Conservation (phyloP, 1,140 invertebrate species). For the Ceratina australensis region DNA sequence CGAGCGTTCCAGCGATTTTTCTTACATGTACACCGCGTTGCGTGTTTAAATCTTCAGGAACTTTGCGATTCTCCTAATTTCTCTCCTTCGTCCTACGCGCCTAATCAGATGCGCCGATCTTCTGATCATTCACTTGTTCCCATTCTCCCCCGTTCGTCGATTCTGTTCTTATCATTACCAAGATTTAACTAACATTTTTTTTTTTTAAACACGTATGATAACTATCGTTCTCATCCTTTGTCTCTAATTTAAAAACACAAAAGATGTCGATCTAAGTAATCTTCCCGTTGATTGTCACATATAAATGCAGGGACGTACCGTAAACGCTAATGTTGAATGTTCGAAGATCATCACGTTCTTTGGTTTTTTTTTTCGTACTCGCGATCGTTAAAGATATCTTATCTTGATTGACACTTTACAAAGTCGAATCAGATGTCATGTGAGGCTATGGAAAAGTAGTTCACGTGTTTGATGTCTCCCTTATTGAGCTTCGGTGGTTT, state of each 20-base stretch:
- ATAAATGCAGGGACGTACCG: background rate
- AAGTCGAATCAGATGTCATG: background rate
- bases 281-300: slow-evolving; percentile 38
- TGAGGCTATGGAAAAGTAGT: background rate
- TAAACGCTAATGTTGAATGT: background rate
- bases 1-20: slow-evolving; percentile 25
- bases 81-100: background rate
- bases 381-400: too few relatives aligned
- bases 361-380: too few relatives aligned
- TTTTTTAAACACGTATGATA: background rate
- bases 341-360: background rate
- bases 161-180: too few relatives aligned
- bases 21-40: background rate
- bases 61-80: background rate
- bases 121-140: background rate
- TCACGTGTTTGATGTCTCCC: too few relatives aligned
- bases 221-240: background rate
- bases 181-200: background rate
- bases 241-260: background rate
- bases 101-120: background rate
- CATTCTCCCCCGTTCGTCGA: background rate
- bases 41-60: background rate
- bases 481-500: too few relatives aligned
- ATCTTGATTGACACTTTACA: background rate
- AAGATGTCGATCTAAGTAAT: background rate